Evolutionary conservation across 2,888 invertebrate genomes (phyloP).

Genomic region (Drosophila tripunctata): DNA sequence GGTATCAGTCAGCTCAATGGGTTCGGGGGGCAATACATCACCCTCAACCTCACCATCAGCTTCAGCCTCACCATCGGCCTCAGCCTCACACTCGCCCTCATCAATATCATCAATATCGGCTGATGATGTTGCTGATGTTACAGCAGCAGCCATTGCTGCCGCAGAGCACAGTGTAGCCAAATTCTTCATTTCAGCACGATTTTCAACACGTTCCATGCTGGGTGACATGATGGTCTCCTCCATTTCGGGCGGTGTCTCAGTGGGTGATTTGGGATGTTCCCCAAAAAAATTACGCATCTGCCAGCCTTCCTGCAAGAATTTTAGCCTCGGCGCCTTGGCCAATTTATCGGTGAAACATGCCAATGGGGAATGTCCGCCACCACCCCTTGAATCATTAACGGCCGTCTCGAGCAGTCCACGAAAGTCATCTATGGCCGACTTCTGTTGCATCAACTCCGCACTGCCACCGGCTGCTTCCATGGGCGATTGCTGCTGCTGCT

Average conservation of each 20-base stretch:
- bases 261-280: slow-evolving; percentile 84
- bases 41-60: slow-evolving; percentile 35
- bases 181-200: slow-evolving; percentile 80
- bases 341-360: slow-evolving; percentile 51
- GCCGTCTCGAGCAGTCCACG: slow-evolving; percentile 69
- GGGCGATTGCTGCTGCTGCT: slow-evolving; percentile 51
- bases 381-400: slow-evolving; percentile 62
- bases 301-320: slow-evolving; percentile 83
- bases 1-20: slow-evolving; percentile 58
- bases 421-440: slow-evolving; percentile 62
- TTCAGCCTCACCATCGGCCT: no score
- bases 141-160: slow-evolving; percentile 78
- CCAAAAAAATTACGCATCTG: slow-evolving; percentile 83
- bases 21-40: slow-evolving; percentile 71
- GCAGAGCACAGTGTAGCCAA: slow-evolving; percentile 80
- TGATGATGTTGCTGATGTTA: slow-evolving; percentile 45
- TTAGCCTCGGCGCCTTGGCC: slow-evolving; percentile 66
- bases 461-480: slow-evolving; percentile 31
- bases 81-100: slow-evolving; percentile 25
- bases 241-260: slow-evolving; percentile 82
- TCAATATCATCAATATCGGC: slow-evolving; percentile 59
- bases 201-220: slow-evolving; percentile 51
- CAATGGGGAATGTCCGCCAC: slow-evolving; percentile 50
- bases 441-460: slow-evolving; percentile 58
- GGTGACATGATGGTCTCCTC: slow-evolving; percentile 68